phyloP scores from a whole-genome alignment of 2,797 vertebrate genomes.

The Iguana delicatissima region DNA sequence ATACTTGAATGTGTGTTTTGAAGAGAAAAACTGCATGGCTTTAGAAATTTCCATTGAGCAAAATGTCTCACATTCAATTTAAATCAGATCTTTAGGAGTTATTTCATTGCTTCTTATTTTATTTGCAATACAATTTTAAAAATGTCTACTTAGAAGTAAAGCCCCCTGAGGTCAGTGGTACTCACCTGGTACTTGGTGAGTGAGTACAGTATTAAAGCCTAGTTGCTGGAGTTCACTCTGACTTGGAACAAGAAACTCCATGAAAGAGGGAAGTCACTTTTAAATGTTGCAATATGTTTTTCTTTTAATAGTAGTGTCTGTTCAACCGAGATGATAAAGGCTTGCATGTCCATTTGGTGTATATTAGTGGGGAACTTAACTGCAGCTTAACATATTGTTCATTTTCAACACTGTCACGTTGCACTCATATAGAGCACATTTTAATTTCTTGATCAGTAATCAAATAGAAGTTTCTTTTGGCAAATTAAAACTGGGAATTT shows the following conservation, averaged over 20 bases:
- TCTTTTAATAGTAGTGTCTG: conserved; percentile 54
- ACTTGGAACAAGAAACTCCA: conserved; percentile 49
- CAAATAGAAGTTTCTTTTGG: conserved; percentile 78
- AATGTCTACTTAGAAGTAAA: neutral
- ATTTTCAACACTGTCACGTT: conserved; percentile 76
- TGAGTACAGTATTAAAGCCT: neutral
- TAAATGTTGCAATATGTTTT: conserved; percentile 33
- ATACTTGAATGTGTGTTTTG: neutral
- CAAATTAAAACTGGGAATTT: conserved; percentile 72
- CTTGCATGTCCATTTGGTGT: conserved; percentile 66
- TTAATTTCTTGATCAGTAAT: conserved; percentile 81
- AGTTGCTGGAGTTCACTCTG: conserved; percentile 39
- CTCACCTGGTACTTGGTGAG: neutral
- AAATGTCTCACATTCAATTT: neutral
- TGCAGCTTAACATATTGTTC: conserved; percentile 71
- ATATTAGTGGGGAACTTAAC: conserved; percentile 68
- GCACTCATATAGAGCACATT: conserved; percentile 72
- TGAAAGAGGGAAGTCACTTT: conserved; percentile 53
- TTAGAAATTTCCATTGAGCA: conserved; percentile 25
- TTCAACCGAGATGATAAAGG: conserved; percentile 58
- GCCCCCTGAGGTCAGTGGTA: neutral
- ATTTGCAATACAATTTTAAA: conserved; percentile 20
- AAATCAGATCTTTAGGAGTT: neutral
- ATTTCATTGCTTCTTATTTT: conserved; percentile 45
- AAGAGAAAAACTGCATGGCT: conserved; percentile 29